These are phyloP conservation scores for Zosterops pallidus DNA, from an alignment of 2,113 vertebrate genomes.

Conservation along the genomic window DNA sequence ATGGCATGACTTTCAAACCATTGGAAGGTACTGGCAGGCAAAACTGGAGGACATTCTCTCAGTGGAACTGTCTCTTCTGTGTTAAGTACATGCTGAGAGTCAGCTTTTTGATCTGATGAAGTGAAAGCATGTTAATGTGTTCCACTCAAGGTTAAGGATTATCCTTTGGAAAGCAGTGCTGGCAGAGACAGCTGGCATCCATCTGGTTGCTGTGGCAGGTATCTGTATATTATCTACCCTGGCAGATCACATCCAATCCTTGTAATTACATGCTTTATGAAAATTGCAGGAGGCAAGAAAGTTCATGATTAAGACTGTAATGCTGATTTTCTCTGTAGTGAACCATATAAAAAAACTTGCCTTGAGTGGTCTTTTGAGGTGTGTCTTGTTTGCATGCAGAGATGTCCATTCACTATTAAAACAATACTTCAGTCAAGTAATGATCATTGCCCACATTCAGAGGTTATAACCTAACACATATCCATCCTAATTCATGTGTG, in stretches of 20 bases:
- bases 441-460: neutral
- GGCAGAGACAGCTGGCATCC: constrained; percentile 15
- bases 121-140: constrained; percentile 33
- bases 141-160: constrained; percentile 20
- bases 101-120: neutral
- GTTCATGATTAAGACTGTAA: neutral
- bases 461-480: neutral
- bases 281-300: neutral
- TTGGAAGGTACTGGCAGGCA: neutral
- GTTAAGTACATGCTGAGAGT: neutral
- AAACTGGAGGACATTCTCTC: neutral
- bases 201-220: constrained; percentile 31
- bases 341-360: neutral
- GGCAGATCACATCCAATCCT: neutral
- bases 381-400: neutral
- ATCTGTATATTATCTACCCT: constrained; percentile 2
- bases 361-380: neutral
- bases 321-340: neutral
- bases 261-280: neutral
- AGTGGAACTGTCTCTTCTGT: neutral
- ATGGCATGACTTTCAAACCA: neutral
- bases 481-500: neutral
- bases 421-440: neutral
- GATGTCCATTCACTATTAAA: neutral
- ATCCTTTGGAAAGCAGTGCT: constrained; percentile 4